Evolutionary conservation across 2,797 vertebrate genomes (phyloP), one percentile per base, ranked within the genome.

Genomic region (Lophius americanus): DNA sequence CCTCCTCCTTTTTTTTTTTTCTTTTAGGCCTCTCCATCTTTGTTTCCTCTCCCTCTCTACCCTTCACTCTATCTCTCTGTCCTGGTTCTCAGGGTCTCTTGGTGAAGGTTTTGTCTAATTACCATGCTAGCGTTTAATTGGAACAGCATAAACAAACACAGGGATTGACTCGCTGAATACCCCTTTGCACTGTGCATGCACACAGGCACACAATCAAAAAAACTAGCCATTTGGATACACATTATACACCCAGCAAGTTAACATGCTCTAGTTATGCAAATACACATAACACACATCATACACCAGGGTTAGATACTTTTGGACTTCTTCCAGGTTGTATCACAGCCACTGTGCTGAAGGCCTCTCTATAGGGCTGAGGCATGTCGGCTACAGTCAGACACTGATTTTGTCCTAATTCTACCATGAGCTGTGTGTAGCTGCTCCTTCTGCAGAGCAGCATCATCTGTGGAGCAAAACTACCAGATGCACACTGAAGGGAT

Each of bases 81-180:
- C 87, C 89, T 89, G 90, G 76, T 89, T 92, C 87, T 85, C 79
- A 81, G 76, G 75, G 90, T 88, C 89, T 91, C 86, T 73, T 81
- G 89, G 79, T 90, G 84, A 86, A 87, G 86, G 89, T 86, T 52
- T 91, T 91, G 85, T 92, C 84, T 90, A 91, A 92, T 91, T 89
- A 88, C 84, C 84, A 87, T 86, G 78, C 87, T 80, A 71, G 78
- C 56, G 23, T 91, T 91, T 89, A 91, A 92, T 89, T 91, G 86
- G 89, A 92, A 85, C 84, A 83, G 83, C 68, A 42, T 78, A 81
- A 79, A 82, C 84, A 89, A 89, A 89, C 88, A 87, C 73, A 72
- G 58, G 37, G 63, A 84, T 57, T 83, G 78, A 86, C 83, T 85
- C 75, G 73, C 80, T 82, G 83, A 85, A 82, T 54, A 68, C 60